Evolutionary conservation across 2,888 invertebrate species (phyloP).

Genomic region (Conops quadrifasciatus): DNA sequence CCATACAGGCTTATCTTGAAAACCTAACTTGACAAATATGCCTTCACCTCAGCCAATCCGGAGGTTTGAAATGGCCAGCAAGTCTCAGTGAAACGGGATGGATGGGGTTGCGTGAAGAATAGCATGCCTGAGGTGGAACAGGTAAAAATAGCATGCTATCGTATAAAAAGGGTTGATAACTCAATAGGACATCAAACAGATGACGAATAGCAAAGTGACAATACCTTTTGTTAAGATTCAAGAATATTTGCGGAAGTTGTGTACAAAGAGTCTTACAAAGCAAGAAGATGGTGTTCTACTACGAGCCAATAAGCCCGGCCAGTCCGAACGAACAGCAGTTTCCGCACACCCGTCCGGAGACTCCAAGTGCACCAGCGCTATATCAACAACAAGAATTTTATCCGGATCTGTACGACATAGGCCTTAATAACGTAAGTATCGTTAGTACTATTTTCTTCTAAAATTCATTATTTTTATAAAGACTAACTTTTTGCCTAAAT

Average conservation of each 20-base stretch:
- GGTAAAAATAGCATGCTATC: too few species aligned
- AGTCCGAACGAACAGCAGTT: neutral
- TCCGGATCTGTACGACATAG: neutral
- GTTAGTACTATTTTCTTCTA: neutral
- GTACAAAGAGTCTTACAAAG: neutral
- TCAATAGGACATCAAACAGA: neutral
- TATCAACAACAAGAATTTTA: neutral
- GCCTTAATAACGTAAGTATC: neutral
- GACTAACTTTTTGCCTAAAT: neutral
- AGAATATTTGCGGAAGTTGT: neutral
- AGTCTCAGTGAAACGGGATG: too few species aligned
- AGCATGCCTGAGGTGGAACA: too few species aligned
- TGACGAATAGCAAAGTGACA: neutral
- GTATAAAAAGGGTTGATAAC: neutral
- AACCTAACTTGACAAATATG: too few species aligned
- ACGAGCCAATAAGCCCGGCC: slow-evolving; percentile 3
- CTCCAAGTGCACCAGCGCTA: too few species aligned
- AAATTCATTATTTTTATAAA: neutral
- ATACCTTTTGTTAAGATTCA: neutral
- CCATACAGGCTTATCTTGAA: too few species aligned
- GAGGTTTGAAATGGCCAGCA: too few species aligned
- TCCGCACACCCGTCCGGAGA: neutral
- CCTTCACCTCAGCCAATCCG: too few species aligned
- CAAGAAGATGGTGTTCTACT: neutral
- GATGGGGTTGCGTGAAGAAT: too few species aligned